Percentiles rank a stretch among this genome's conserved stretches.
These are phyloP conservation scores for Rhizomys pruinosus DNA, from an alignment of 2,113 vertebrate species.

Conservation along the genomic window DNA sequence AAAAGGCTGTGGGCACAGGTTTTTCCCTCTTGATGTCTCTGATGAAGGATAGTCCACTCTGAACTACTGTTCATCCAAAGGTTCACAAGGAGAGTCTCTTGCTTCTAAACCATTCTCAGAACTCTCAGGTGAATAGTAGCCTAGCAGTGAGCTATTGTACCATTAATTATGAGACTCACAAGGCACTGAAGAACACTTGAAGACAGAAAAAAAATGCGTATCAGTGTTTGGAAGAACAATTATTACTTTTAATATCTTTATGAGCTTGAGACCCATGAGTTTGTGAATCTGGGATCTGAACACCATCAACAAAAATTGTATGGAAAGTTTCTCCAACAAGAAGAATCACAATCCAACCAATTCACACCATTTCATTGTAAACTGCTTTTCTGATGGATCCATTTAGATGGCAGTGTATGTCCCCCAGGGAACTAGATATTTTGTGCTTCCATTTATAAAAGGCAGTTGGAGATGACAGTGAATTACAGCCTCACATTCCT, in stretches of 20 bases:
- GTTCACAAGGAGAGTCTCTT: background rate
- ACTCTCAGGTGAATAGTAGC: fast-evolving
- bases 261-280: background rate
- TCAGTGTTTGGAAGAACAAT: background rate
- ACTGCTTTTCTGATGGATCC: background rate
- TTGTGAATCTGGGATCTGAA: background rate
- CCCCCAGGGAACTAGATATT: background rate
- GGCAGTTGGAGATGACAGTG: background rate
- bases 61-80: background rate
- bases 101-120: background rate
- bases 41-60: background rate
- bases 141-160: background rate
- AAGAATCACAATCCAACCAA: background rate
- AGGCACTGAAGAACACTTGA: background rate
- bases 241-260: background rate
- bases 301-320: background rate
- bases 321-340: background rate
- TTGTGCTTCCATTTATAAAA: background rate
- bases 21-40: background rate
- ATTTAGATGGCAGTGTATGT: background rate
- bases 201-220: background rate
- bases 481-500: fast-evolving
- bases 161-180: fast-evolving
- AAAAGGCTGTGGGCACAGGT: fast-evolving
- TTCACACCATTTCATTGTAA: background rate